phyloP scores from a whole-genome alignment of 2,797 vertebrate species.

The Myotis daubentonii region DNA sequence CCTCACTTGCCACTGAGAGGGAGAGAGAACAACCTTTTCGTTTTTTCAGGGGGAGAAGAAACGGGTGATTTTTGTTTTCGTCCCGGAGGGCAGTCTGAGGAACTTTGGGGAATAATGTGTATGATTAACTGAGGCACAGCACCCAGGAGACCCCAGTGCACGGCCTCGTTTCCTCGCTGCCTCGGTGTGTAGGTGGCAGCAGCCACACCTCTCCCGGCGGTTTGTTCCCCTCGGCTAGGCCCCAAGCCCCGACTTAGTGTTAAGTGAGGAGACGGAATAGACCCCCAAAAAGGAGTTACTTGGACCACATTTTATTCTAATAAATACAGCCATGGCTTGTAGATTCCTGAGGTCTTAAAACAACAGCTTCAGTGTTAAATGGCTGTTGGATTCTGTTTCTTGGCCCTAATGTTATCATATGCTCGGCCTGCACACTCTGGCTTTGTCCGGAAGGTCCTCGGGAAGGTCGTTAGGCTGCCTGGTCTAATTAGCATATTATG shows the following conservation, averaged over 20 bases:
- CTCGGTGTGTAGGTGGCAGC: not conserved
- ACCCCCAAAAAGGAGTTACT: not conserved
- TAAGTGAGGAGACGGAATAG: not conserved
- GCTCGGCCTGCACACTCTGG: too few species aligned
- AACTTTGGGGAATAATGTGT: rapidly evolving
- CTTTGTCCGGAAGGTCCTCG: rapidly evolving
- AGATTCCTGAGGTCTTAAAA: not conserved
- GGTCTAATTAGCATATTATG: too few species aligned
- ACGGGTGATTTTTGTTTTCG: rapidly evolving
- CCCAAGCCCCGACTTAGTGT: not conserved
- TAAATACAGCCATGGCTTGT: not conserved
- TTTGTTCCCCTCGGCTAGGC: not conserved
- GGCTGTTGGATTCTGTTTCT: not conserved
- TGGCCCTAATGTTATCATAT: not conserved
- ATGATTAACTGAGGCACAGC: not conserved
- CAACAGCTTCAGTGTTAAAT: not conserved
- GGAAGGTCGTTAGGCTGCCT: too few species aligned
- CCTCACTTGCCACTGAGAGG: not conserved
- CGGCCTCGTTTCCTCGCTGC: rapidly evolving
- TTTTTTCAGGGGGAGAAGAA: not conserved
- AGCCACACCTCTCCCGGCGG: not conserved
- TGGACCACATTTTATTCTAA: not conserved
- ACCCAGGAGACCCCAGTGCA: not conserved
- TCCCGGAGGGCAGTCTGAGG: rapidly evolving
- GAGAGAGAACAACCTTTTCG: rapidly evolving